A percentile compares a stretch with the other conserved stretches of the same genome.
These are phyloP conservation scores for Microhierax caerulescens DNA, from an alignment of 2,797 vertebrate species.

Conservation along the genomic window DNA sequence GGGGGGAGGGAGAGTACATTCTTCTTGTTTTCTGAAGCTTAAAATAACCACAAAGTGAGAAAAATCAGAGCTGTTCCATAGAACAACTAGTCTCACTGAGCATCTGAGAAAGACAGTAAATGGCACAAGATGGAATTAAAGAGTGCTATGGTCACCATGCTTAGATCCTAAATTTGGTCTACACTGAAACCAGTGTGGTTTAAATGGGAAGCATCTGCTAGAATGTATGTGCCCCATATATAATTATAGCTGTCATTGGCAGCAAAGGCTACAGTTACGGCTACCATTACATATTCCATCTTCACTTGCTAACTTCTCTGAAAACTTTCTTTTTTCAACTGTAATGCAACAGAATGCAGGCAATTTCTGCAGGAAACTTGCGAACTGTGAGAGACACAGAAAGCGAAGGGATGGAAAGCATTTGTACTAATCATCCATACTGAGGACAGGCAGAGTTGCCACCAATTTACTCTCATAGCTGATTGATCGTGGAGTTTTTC, in stretches of 20 bases:
- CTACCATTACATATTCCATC: background rate
- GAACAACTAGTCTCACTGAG: slow-evolving; percentile 47
- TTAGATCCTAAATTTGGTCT: slow-evolving; percentile 52
- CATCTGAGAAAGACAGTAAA: slow-evolving; percentile 41
- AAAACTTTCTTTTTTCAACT: background rate
- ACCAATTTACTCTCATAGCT: background rate
- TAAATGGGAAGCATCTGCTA: slow-evolving; percentile 3
- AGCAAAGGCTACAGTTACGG: background rate
- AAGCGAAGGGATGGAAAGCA: background rate
- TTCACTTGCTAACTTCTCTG: background rate
- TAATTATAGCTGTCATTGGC: background rate
- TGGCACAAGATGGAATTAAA: slow-evolving; percentile 31
- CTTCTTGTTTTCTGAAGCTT: slow-evolving; percentile 70
- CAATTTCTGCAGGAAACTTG: background rate
- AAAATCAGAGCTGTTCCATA: slow-evolving; percentile 63
- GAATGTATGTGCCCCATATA: background rate
- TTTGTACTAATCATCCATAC: background rate
- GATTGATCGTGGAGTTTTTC: background rate
- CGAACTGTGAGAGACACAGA: background rate
- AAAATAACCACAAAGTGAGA: slow-evolving; percentile 71
- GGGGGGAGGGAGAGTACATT: background rate
- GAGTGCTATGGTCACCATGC: slow-evolving; percentile 21
- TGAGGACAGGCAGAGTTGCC: background rate
- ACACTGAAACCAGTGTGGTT: background rate
- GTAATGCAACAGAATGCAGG: background rate